Percentiles rank a stretch among this genome's conserved stretches.
Conservation (phyloP, 2,888 invertebrate species). For the Amphimallon solstitiale region DNA sequence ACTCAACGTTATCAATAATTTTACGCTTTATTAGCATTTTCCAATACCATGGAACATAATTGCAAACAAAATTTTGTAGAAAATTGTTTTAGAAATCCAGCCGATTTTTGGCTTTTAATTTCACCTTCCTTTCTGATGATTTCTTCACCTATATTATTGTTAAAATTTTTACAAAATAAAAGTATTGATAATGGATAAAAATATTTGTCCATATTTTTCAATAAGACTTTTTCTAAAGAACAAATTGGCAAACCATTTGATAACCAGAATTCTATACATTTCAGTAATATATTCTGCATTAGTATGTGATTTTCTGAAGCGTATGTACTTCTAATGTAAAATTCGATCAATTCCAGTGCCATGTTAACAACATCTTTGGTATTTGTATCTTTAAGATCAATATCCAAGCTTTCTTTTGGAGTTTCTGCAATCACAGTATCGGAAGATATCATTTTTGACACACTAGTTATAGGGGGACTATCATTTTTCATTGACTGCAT, state of each 20-base stretch:
- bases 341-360: constrained; percentile 59
- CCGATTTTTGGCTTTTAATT: constrained; percentile 55
- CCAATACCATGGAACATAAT: constrained; percentile 63
- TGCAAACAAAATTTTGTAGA: constrained; percentile 64
- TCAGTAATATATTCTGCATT: constrained; percentile 63
- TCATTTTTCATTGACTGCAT: constrained; percentile 58
- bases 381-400: constrained; percentile 54
- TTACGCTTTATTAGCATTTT: constrained; percentile 62
- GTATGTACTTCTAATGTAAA: constrained; percentile 61
- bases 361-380: constrained; percentile 56
- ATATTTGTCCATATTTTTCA: constrained; percentile 64
- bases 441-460: constrained; percentile 52
- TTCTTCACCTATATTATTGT: constrained; percentile 57
- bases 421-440: constrained; percentile 20
- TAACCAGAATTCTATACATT: constrained; percentile 63
- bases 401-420: constrained; percentile 36
- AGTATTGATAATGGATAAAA: constrained; percentile 63
- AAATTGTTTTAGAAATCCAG: constrained; percentile 62
- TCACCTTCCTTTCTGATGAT: constrained; percentile 52
- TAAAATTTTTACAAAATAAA: constrained; percentile 63
- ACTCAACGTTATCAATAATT: neutral
- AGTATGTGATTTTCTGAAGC: constrained; percentile 62
- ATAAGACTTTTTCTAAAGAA: constrained; percentile 59
- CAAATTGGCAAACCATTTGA: constrained; percentile 59
- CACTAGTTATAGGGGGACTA: constrained; percentile 54